Percentiles rank a stretch among this genome's conserved stretches.
Evolutionary conservation across 2,797 vertebrate genomes (phyloP).

Genomic region (Tokudaia muenninki): DNA sequence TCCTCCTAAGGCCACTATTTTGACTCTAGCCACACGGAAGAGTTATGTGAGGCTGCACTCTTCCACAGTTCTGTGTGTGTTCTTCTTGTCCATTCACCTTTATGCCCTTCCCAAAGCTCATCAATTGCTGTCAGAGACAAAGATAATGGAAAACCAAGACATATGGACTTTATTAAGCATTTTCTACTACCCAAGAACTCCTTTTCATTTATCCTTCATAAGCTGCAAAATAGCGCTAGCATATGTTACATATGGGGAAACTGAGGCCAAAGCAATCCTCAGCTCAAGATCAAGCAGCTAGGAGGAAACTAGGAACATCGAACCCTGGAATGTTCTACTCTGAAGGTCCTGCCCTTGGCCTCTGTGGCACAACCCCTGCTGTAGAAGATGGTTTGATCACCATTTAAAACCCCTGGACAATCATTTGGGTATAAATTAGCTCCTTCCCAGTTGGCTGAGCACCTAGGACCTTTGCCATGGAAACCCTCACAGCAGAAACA

Average conservation of each 20-base stretch:
- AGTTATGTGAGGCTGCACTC: not conserved
- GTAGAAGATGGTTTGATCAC: not conserved
- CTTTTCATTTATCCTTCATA: not conserved
- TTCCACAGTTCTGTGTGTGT: not conserved
- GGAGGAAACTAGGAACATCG: not conserved
- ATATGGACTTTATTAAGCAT: not conserved
- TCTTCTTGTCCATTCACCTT: not conserved
- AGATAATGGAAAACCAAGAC: not conserved
- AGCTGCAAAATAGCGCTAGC: not conserved
- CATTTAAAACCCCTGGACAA: not conserved
- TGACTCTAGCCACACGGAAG: not conserved
- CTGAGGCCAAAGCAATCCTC: not conserved
- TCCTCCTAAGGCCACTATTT: not conserved
- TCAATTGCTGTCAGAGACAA: not conserved
- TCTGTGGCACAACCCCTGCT: not conserved
- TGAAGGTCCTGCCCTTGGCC: not conserved
- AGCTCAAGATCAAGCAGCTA: not conserved
- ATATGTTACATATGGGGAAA: not conserved
- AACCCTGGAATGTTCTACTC: not conserved
- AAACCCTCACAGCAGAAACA: not conserved
- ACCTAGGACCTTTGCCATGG: not conserved
- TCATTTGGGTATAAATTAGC: not conserved
- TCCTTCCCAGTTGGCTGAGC: not conserved
- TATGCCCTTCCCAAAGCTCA: not conserved
- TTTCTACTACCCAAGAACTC: not conserved